phyloP scores from a whole-genome alignment of 2,113 vertebrate genomes.

The Elaphurus davidianus region DNA sequence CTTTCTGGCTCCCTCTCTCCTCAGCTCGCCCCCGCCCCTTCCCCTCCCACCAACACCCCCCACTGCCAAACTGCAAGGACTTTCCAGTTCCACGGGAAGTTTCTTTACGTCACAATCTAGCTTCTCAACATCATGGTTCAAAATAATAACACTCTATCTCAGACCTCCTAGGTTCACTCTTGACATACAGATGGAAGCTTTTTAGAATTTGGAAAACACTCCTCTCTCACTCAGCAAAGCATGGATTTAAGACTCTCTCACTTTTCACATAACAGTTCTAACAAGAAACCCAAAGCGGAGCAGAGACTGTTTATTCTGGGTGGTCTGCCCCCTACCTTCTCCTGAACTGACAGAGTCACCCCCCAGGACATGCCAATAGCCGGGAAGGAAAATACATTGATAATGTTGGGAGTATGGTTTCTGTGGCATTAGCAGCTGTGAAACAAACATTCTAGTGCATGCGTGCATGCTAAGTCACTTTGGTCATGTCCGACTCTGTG shows the following conservation, averaged over 20 bases:
- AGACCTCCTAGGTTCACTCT: not conserved
- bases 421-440: not conserved
- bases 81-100: not conserved
- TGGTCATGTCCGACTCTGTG: not conserved
- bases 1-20: not conserved
- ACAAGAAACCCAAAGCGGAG: not conserved
- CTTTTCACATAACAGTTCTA: not conserved
- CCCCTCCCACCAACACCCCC: not conserved
- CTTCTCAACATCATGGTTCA: not conserved
- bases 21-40: not conserved
- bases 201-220: not conserved
- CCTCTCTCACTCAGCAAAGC: not conserved
- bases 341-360: not conserved
- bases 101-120: not conserved
- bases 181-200: not conserved
- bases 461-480: not conserved
- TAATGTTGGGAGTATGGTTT: not conserved
- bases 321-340: not conserved
- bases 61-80: not conserved
- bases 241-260: not conserved
- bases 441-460: not conserved
- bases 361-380: not conserved
- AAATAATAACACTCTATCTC: not conserved
- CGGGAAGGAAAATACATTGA: not conserved
- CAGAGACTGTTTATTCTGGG: not conserved